Base-by-base conservation (phyloP, 2,113 vertebrate genomes). In the Calypte anna region DNA sequence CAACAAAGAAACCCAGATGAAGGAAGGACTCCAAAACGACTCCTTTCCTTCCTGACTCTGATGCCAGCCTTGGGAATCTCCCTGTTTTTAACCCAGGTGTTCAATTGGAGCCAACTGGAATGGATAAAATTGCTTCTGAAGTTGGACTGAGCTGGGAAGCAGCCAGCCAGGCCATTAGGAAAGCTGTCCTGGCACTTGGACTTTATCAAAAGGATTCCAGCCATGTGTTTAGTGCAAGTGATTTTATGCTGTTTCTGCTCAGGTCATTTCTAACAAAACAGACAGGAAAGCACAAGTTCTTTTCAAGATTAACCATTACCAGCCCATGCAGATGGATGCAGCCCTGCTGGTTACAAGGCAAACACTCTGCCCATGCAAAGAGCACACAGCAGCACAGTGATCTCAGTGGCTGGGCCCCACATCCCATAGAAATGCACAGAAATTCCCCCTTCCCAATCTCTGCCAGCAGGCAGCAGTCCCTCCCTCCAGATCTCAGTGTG, bases 41-140 rank as follows among this genome's bases (percentile, higher is more conserved):
- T 95, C 82, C 79, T 94, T 95, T 94, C 88, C 90, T 96, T 96
- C 95, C 93, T 9, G 4, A 25, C 68, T 81, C 57, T 12, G 62
- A 70, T 76, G 64, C 79, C 85, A 81, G 0, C 85, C 53, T 58
- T 23, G 69, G 86, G 88, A 90, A 91, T 90, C 85, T 75, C 91
- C 53, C 59, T 6, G 16, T 55, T 69, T 50, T 36, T 68, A 90
- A 72, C 57, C 30, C 80, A 90, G 80, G 57, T 61, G 73, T 70
- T 81, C 54, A 83, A 30, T 57, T 64, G 86, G 57, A 84, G 57
- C 64, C 14, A 16, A 75, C 44, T 2, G 20, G 90, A 93, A 91
- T 72, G 89, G 86, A 77, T 61, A 28, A 66, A 94, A 93, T 31
- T 9, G 51, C 70, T 63, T 54, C 59, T 66, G 78, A 33, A 33